Evolutionary conservation across 2,113 vertebrate genomes (phyloP), one percentile per base, ranked within the genome.

Genomic region (Oxyruncus cristatus): DNA sequence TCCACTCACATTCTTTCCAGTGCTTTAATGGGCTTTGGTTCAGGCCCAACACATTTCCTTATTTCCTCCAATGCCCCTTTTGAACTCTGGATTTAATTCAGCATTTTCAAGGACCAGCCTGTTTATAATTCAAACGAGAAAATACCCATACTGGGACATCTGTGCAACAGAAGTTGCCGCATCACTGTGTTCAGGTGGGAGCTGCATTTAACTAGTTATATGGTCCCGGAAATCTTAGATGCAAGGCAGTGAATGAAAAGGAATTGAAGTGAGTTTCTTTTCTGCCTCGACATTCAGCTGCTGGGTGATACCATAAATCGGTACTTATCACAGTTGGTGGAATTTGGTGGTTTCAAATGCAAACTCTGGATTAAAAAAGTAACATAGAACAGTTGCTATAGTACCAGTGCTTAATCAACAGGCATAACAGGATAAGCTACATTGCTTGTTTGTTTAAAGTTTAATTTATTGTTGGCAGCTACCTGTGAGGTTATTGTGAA

Each of bases 271-370:
- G 97, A 97, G 92, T 97, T 98, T 97, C 96, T 95, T 67, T 71
- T 97, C 80, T 94, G 88, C 84, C 81, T 94, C 83, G 18, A 52
- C 61, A 50, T 47, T 72, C 56, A 11, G n/a, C 79, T 89, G 95
- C 96, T 97, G 98, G 84, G 94, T 93, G 97, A 98, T 84, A 96
- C 97, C 73, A 92, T 98, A 97, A 98, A 93, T 93, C 80, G 94
- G 42, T 95, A 89, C 93, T 97, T 94, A 80, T 95, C 87, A 95
- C 95, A 96, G 85, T 53, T 95, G 94, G 96, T 97, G 81, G 96
- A 59, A 95, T 97, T 95, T 97, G 97, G 90, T 93, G 95, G 87
- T 97, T 98, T 97, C 98, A 97, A 85, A 78, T 94, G 97, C 95
- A 98, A 97, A 98, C 74, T 92, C 96, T 84, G 70, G 93, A 93